Percentiles rank a stretch among this genome's conserved stretches.
Conservation (phyloP, 2,888 invertebrate genomes). For the Hedychridium roseum region DNA sequence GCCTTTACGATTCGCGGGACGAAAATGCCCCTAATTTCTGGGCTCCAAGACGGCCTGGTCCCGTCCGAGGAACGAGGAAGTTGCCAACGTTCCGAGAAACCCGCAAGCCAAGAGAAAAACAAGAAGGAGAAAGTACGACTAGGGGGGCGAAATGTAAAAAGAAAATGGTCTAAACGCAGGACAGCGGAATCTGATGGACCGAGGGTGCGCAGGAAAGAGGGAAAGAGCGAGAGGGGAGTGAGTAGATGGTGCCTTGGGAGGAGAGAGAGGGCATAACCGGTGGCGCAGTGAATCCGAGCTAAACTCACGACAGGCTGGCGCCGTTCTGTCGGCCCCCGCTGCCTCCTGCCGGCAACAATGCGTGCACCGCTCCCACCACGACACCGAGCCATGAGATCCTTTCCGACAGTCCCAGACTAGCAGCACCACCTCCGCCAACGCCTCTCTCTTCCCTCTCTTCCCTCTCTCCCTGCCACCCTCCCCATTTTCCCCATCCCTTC, state of each 20-base stretch:
- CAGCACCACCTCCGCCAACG: constrained; percentile 17
- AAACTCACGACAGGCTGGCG: constrained; percentile 49
- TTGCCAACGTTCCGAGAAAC: constrained; percentile 5
- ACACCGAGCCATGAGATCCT: background rate
- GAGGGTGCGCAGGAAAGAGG: constrained; percentile 9
- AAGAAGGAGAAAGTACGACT: too few relatives aligned
- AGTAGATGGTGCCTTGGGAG: constrained; percentile 5
- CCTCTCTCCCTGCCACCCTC: constrained; percentile 6
- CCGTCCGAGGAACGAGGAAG: background rate
- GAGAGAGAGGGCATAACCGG: constrained; percentile 16
- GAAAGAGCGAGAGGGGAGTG: constrained; percentile 13
- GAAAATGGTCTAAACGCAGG: too few relatives aligned
- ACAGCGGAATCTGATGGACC: too few relatives aligned
- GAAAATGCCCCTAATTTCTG: constrained; percentile 16
- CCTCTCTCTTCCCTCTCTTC: constrained; percentile 6
- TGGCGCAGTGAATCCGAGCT: constrained; percentile 35
- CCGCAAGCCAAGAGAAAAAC: too few relatives aligned
- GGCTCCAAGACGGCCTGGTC: constrained; percentile 9
- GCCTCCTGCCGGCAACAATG: constrained; percentile 52
- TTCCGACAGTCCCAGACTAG: constrained; percentile 1
- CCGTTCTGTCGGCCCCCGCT: constrained; percentile 54
- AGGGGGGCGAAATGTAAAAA: too few relatives aligned
- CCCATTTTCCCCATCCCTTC: constrained; percentile 16
- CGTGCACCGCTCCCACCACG: constrained; percentile 28
- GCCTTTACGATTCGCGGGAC: too few relatives aligned